Percentiles rank a stretch among this genome's conserved stretches.
Conservation (phyloP, 2,888 invertebrate species). For the Cryptus armator region DNA sequence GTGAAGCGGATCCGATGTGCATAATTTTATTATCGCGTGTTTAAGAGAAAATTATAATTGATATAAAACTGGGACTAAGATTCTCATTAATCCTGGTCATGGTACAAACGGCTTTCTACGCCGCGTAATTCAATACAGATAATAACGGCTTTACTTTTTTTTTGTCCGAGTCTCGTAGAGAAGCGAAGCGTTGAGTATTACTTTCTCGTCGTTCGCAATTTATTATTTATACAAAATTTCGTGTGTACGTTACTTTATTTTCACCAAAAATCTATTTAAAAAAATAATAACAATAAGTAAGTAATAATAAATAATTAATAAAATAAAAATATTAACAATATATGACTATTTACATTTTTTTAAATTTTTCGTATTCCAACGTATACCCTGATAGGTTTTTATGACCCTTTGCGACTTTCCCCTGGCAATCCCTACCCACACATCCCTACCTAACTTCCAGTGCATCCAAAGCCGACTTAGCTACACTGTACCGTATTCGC, state of each 20-base stretch:
- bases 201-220: slow-evolving; percentile 2
- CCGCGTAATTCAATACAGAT: not conserved
- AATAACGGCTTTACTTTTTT: not conserved
- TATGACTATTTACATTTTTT: no score
- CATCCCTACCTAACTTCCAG: no score
- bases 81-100: slow-evolving; percentile 16
- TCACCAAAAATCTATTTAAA: not conserved
- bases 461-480: no score
- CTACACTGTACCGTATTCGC: no score
- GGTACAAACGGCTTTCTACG: slow-evolving; percentile 25
- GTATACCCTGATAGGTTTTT: no score
- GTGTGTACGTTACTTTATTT: not conserved
- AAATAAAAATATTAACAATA: no score
- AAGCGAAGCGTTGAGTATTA: not conserved
- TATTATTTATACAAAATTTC: not conserved
- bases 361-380: no score
- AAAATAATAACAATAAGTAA: not conserved
- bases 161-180: not conserved
- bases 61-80: slow-evolving; percentile 17
- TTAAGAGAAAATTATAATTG: slow-evolving; percentile 31
- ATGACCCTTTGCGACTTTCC: no score
- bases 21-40: slow-evolving; percentile 27
- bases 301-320: no score
- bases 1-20: slow-evolving; percentile 15
- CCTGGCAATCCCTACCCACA: no score